phyloP scores from a whole-genome alignment of 2,888 invertebrate genomes.

The Tortrix viridana region DNA sequence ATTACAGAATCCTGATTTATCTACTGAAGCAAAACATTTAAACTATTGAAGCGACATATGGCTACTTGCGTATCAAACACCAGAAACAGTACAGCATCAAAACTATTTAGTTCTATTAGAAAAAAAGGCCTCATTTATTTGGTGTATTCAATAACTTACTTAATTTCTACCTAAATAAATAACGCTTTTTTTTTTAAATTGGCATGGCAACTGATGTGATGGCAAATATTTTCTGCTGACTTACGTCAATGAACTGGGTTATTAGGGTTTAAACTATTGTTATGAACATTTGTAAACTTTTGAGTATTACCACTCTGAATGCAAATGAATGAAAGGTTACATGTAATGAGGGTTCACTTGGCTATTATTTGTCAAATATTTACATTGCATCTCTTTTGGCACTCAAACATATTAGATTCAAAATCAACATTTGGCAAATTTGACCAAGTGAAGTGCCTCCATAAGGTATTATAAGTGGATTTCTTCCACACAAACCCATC shows the following conservation, averaged over 20 bases:
- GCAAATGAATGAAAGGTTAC: conserved; percentile 72
- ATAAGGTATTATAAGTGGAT: conserved; percentile 43
- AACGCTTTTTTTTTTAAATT: conserved; percentile 8
- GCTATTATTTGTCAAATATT: too few species aligned
- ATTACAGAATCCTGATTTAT: conserved; percentile 9
- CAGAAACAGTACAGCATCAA: conserved; percentile 26
- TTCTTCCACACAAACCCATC: conserved; percentile 37
- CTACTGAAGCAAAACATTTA: conserved; percentile 20
- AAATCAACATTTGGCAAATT: too few species aligned
- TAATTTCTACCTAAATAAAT: conserved; percentile 33
- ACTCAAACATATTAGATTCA: too few species aligned
- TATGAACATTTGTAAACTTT: conserved; percentile 71
- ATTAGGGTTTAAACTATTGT: conserved; percentile 8
- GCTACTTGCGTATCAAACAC: conserved; percentile 21
- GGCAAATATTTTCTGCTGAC: not conserved
- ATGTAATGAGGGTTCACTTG: conserved; percentile 42
- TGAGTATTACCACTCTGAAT: conserved; percentile 72
- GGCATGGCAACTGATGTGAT: not conserved
- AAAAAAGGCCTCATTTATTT: conserved; percentile 74
- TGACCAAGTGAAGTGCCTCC: too few species aligned
- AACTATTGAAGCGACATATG: conserved; percentile 19
- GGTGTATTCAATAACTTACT: conserved; percentile 56
- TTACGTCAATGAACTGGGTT: not conserved
- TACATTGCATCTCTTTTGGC: too few species aligned
- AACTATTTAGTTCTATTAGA: conserved; percentile 41